Conservation (phyloP, 2,113 vertebrate genomes). For the Xiphorhynchus elegans region DNA sequence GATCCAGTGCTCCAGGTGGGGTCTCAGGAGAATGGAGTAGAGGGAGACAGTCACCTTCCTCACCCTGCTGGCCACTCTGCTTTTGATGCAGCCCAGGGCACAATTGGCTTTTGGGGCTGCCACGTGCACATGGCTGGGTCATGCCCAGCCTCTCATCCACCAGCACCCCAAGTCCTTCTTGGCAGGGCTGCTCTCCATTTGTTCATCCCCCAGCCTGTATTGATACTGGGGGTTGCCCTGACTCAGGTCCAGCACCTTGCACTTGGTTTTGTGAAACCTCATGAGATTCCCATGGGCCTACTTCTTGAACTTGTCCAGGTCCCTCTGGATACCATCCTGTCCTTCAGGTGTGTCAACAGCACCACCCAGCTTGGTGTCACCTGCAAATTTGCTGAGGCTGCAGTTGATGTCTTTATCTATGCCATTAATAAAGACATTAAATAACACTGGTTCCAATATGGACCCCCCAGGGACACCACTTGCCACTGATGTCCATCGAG, state of each 20-base stretch:
- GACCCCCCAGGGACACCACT: not conserved
- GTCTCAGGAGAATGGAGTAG: not conserved
- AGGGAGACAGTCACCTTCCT: not conserved
- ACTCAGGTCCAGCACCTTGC: too few relatives aligned
- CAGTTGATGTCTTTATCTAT: fast-evolving
- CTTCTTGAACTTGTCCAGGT: not conserved
- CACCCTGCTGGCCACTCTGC: not conserved
- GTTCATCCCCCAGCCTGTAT: not conserved
- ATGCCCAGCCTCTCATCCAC: not conserved
- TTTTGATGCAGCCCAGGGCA: not conserved
- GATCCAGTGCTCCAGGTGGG: not conserved
- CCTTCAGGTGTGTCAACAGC: not conserved
- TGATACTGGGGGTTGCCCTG: not conserved
- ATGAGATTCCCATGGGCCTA: not conserved
- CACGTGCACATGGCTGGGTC: not conserved
- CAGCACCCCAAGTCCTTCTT: not conserved
- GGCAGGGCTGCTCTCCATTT: not conserved
- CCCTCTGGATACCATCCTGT: not conserved
- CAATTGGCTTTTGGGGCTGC: not conserved
- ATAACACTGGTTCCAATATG: fast-evolving
- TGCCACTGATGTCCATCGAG: not conserved
- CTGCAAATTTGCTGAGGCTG: not conserved
- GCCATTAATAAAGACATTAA: not conserved
- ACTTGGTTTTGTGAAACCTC: not conserved
- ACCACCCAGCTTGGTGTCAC: not conserved